Base-by-base conservation (phyloP, 2,113 vertebrate species). In the Boulengeromyrus knoepffleri region DNA sequence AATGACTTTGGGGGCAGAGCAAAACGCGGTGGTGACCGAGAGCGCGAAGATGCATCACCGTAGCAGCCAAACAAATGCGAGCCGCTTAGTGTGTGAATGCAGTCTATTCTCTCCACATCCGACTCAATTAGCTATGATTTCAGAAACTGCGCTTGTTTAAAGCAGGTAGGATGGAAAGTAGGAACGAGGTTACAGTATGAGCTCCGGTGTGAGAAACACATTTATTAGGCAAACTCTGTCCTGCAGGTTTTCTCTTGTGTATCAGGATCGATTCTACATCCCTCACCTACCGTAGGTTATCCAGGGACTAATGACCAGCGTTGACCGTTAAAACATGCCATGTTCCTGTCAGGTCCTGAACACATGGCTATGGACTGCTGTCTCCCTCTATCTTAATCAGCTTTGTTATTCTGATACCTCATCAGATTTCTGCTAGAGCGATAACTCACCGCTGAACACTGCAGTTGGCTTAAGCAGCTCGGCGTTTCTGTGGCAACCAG, bases 1-100 rank as follows among this genome's bases (percentile, higher is more conserved):
- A 90, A 87, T 90, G 56, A 90, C 84, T 87, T 87, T 50, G 58
- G 47, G 84, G 58, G 47, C n/a, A 53, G 9, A 88, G n/a, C 21
- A 13, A 53, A 80, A 80, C 6, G 24, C 58, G 42, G 7, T 85
- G 47, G 85, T 50, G 56, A 31, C 10, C 39, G 27, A 27, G 21
- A 42, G 39, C 56, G 31, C 6, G 46, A 27, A 31, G 53, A 56
- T 24, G 21, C 1, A 49, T 49, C 56, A 36, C 45, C n/a, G 50
- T 62, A 53, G 39, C 89, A 62, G 84, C 84, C 17, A 86, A 87
- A 87, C 84, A 87, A 87, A 87, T 5, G 24, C 84, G 66, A 53
- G 19, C 17, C 70, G 4, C 45, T 66, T 53, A 47, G 56, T 46
- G 58, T 45, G 19, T 83, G 77, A 10, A 42, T 47, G 53, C 47